A percentile compares a stretch with the other conserved stretches of the same genome.
These are phyloP conservation scores for Steinernema hermaphroditum DNA, from an alignment of 2,888 invertebrate genomes.

Conservation along the genomic window DNA sequence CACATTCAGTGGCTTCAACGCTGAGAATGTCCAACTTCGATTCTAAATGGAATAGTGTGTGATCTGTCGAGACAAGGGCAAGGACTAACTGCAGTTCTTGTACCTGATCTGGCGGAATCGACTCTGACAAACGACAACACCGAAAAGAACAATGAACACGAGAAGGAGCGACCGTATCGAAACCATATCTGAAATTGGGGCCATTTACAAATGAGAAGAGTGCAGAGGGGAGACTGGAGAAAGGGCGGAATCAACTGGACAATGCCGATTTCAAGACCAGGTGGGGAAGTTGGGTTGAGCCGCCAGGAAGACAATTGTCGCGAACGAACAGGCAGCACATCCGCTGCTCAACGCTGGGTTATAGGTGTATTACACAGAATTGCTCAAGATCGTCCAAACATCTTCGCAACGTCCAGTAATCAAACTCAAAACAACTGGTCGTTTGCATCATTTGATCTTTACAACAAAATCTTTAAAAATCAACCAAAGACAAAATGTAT, in stretches of 20 bases:
- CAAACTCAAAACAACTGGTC: constrained; percentile 11
- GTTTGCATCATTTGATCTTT: neutral
- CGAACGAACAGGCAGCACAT: constrained; percentile 7
- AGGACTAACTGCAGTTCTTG: constrained; percentile 30
- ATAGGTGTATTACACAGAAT: constrained; percentile 7
- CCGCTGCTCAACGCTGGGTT: neutral
- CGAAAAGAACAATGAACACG: neutral
- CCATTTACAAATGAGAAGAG: neutral
- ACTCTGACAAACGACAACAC: constrained; percentile 7
- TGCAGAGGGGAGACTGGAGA: neutral
- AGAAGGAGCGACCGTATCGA: neutral
- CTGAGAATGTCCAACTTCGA: constrained; percentile 43
- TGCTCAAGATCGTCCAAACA: constrained; percentile 9
- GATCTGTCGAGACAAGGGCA: neutral
- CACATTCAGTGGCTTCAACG: constrained; percentile 41
- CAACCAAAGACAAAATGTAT: neutral
- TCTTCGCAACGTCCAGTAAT: constrained; percentile 1
- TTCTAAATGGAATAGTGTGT: no score
- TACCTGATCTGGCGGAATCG: constrained; percentile 13
- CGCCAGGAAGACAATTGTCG: constrained; percentile 3
- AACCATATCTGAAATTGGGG: neutral
- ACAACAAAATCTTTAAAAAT: constrained; percentile 18
- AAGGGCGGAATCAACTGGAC: neutral
- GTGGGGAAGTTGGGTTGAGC: constrained; percentile 1
- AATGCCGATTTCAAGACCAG: neutral